phyloP scores from a whole-genome alignment of 2,888 invertebrate species.

The Coelinius sp. region DNA sequence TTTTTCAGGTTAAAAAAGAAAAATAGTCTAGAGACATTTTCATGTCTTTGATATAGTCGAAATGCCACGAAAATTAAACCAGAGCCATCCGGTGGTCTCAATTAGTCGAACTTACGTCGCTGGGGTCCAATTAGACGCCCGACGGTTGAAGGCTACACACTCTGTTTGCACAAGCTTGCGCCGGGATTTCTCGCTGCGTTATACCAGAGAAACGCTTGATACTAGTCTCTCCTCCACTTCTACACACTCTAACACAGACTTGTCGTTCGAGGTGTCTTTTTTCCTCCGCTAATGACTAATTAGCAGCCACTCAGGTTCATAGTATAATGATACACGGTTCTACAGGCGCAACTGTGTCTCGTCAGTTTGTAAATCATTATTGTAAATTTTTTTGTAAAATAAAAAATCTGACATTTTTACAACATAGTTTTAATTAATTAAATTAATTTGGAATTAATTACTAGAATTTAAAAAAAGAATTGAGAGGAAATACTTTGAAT shows the following conservation, averaged over 20 bases:
- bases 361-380: conserved; percentile 27
- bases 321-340: conserved; percentile 65
- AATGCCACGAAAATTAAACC: conserved; percentile 30
- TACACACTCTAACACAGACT: conserved; percentile 23
- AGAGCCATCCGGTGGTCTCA: conserved; percentile 64
- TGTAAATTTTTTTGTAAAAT: background rate
- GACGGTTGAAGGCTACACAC: conserved; percentile 55
- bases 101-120: conserved; percentile 71
- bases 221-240: conserved; percentile 10
- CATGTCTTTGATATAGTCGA: conserved; percentile 30
- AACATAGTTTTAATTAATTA: background rate
- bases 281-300: conserved; percentile 70
- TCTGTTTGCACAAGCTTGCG: conserved; percentile 68
- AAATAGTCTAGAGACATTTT: conserved; percentile 9
- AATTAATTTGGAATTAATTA: too few relatives aligned
- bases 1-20: background rate
- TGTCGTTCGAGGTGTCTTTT: conserved; percentile 65
- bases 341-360: conserved; percentile 24
- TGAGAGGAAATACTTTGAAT: too few relatives aligned
- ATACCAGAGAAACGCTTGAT: conserved; percentile 13
- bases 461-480: too few relatives aligned
- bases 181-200: conserved; percentile 44
- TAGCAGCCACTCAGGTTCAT: conserved; percentile 67
- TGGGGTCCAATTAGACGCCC: conserved; percentile 71
- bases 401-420: background rate